Base-by-base conservation (phyloP, 2,113 vertebrate species). In the Gulo gulo region DNA sequence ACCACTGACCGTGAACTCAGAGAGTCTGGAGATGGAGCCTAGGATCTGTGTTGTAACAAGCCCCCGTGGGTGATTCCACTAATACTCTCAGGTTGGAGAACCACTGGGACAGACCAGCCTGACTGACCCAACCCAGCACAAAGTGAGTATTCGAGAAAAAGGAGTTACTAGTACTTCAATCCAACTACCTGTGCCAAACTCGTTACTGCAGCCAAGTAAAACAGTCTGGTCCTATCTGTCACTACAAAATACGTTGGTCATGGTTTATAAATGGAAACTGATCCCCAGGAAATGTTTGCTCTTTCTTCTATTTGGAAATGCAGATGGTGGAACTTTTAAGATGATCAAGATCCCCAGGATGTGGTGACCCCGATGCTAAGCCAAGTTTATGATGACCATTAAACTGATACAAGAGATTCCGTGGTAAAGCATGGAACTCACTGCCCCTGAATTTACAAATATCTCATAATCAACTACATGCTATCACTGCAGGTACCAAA, bases 391-490 rank as follows among this genome's bases (percentile, higher is more conserved):
- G 78, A 82, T 67, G 39, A 88, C n/a, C 78, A 82, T 96, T 63
- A 96, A 96, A 76, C 23, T 92, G 96, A 89, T 45, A 81, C 23
- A 24, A 86, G 85, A 95, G 73, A 87, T 59, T 85, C 89, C 69
- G 39, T 91, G 50, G 52, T 65, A 24, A 88, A 55, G 39, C 59
- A 42, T 91, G n/a, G 52, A 96, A 95, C 59, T 92, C 63, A 78
- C 73, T 59, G 42, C 45, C 47, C 42, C 20, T 23, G 42, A 88
- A 79, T 86, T 82, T 85, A 91, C 93, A 94, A 95, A 82, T 91
- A 82, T 92, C 93, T 96, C 50, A 82, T 52, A 50, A 94, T 94
- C 87, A 79, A 59, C 93, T 79, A 81, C 85, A 15, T 34, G 71
- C 85, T 50, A 65, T 55, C 93, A 39, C 89, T 93, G 59, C 73